Percentiles rank a stretch among this genome's conserved stretches.
Conservation (phyloP, 1,140 invertebrate species). For the Drosophila equinoxialis region DNA sequence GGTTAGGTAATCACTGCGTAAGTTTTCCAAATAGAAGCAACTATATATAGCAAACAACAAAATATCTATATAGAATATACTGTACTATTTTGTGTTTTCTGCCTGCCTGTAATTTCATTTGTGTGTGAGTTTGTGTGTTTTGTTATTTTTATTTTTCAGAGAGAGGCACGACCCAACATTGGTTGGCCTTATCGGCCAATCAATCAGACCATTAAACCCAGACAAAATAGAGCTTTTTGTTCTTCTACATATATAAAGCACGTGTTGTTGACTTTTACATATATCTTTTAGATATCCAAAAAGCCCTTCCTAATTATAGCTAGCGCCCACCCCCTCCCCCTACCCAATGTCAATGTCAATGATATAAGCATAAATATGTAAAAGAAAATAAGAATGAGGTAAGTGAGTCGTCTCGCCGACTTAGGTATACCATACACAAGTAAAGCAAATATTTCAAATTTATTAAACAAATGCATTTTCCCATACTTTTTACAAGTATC, state of each 20-base stretch:
- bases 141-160: constrained; percentile 10
- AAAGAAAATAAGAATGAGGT: neutral
- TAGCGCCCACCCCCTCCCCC: neutral
- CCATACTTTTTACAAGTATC: too few relatives aligned
- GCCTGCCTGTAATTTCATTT: too few relatives aligned
- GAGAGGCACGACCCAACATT: constrained; percentile 49
- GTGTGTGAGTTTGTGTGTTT: neutral
- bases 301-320: constrained; percentile 55
- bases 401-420: too few relatives aligned
- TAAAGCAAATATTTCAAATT: too few relatives aligned
- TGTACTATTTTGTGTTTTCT: neutral
- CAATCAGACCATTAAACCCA: constrained; percentile 51
- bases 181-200: constrained; percentile 44
- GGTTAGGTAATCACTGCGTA: constrained; percentile 26
- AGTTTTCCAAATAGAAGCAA: constrained; percentile 35
- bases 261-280: constrained; percentile 31
- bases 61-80: constrained; percentile 30
- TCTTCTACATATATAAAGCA: constrained; percentile 3
- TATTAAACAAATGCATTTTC: too few relatives aligned
- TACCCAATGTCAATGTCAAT: constrained; percentile 67
- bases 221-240: constrained; percentile 39
- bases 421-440: too few relatives aligned
- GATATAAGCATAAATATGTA: constrained; percentile 25
- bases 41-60: constrained; percentile 18
- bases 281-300: constrained; percentile 14